These are phyloP conservation scores for Oryzaephilus surinamensis DNA, from an alignment of 1,140 invertebrate genomes.

Conservation along the genomic window DNA sequence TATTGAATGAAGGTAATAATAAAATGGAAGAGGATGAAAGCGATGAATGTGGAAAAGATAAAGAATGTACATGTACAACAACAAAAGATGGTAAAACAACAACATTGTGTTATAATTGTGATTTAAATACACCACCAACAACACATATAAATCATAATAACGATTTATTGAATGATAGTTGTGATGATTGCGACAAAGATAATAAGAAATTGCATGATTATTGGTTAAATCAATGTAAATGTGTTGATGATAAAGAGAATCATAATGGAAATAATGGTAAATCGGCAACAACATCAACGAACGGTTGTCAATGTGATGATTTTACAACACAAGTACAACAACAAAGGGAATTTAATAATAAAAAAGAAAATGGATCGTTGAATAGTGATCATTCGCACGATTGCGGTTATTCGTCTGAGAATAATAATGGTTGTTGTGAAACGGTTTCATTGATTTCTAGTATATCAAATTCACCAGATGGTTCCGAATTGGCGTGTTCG, in stretches of 20 bases:
- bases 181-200: constrained; percentile 14
- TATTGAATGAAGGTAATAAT: constrained; percentile 27
- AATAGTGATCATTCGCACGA: constrained; percentile 65
- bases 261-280: constrained; percentile 15
- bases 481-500: constrained; percentile 74
- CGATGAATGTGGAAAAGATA: constrained; percentile 20
- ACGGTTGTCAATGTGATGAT: constrained; percentile 22
- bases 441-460: constrained; percentile 54
- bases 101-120: constrained; percentile 17
- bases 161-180: constrained; percentile 14
- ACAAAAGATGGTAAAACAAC: constrained; percentile 5
- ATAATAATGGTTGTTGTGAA: constrained; percentile 57
- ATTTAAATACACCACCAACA: constrained; percentile 13
- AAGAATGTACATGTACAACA: constrained; percentile 22
- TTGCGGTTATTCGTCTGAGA: constrained; percentile 73
- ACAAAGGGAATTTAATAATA: constrained; percentile 11
- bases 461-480: constrained; percentile 65
- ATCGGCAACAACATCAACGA: too few species aligned
- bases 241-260: constrained; percentile 18
- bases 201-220: constrained; percentile 10
- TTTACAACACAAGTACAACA: constrained; percentile 8
- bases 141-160: constrained; percentile 9
- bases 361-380: constrained; percentile 41
- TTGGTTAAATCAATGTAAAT: constrained; percentile 25
- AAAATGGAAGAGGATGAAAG: constrained; percentile 23